phyloP scores from a whole-genome alignment of 2,888 invertebrate genomes.

The Acleris sparsana region DNA sequence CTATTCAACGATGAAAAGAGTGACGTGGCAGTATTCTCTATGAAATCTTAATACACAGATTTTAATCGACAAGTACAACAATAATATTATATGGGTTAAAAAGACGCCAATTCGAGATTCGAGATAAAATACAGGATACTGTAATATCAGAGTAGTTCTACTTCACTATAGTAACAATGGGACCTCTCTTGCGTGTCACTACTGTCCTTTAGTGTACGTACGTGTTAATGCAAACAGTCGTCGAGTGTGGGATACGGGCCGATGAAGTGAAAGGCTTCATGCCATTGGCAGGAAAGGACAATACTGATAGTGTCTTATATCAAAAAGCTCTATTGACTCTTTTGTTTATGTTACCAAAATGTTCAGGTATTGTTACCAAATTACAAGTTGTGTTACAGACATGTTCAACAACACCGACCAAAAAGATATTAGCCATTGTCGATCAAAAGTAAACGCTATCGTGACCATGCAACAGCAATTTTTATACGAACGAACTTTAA shows the following conservation, averaged over 20 bases:
- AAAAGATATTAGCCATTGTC: background rate
- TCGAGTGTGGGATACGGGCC: background rate
- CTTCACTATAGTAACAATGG: too few species aligned
- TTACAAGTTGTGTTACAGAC: background rate
- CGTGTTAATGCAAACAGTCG: background rate
- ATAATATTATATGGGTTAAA: too few species aligned
- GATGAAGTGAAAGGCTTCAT: background rate
- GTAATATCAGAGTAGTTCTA: too few species aligned
- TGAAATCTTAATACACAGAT: too few species aligned
- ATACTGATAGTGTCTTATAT: background rate
- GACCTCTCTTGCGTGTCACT: background rate
- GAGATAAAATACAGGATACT: too few species aligned
- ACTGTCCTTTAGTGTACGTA: too few species aligned
- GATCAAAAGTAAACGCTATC: background rate
- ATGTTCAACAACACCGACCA: too few species aligned
- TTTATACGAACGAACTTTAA: conserved; percentile 2
- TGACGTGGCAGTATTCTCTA: too few species aligned
- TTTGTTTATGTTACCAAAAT: background rate
- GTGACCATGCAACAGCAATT: conserved; percentile 4
- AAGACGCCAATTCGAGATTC: too few species aligned
- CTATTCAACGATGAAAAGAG: too few species aligned
- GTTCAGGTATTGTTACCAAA: conserved; percentile 2
- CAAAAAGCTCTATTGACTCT: background rate
- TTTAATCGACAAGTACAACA: too few species aligned
- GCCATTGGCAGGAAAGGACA: background rate